Evolutionary conservation across 2,113 vertebrate species (phyloP), one percentile per base, ranked within the genome.

Genomic region (Silurus asotus): DNA sequence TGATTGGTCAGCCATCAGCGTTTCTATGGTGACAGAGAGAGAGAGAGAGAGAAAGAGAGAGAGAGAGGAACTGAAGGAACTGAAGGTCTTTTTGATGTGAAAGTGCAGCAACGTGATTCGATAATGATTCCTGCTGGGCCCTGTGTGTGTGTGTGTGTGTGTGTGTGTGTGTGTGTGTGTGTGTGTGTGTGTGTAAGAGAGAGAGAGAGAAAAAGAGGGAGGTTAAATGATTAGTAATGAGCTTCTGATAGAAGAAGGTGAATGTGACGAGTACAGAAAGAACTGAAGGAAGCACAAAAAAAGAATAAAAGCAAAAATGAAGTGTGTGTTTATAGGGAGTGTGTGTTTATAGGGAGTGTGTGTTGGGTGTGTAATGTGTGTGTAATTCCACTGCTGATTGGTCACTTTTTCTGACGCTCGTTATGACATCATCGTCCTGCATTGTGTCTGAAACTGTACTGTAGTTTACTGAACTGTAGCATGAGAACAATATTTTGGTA

Each of bases 21-120:
- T 91, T 87, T 88, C 89, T 86, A 91, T 91, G 87, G 89, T 53
- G 76, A 91, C 59, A 9, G 78, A 88, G 72, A 81, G 72, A 48
- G 51, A 51, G 58, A 59, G 37, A 37, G 37, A 37, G 37, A n/a
- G n/a, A n/a, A n/a, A 88, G 72, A 81, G 72, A 48, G 51, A 51
- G 58, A 59, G 37, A 37, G 37, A 37, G 37, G 37, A 37, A 37
- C 58, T 77, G 76, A 82, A 79, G 59, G 25, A 87, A 85, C 65
- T 65, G 77, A 81, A 51, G 76, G 78, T 87, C 65, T 83, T 86
- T 83, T 86, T 78, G 81, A 86, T 59, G 83, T 67, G 37, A 86
- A 89, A 83, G 84, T 88, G 69, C 67, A 19, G 9, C 79, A 85
- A 59, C 62, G 28, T 80, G 80, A 85, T 85, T 87, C 25, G 59